A percentile compares a stretch with the other conserved stretches of the same genome.
Evolutionary conservation across 2,888 invertebrate species (phyloP).

Genomic region (Drosophila lutescens): DNA sequence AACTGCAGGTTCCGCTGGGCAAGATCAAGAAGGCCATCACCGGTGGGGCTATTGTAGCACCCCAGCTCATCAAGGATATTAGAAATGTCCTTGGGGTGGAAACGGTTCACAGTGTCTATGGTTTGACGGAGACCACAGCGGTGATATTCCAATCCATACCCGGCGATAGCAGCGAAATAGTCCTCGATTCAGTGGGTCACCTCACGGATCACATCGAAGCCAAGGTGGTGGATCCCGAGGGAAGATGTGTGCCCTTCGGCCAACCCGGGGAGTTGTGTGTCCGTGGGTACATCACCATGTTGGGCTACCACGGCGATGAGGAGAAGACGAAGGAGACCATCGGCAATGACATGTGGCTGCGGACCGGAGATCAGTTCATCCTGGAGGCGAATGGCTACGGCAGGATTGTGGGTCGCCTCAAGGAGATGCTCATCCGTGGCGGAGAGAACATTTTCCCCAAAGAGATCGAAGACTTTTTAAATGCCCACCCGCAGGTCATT

Average conservation of each 20-base stretch:
- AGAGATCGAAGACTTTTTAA: conserved; percentile 91
- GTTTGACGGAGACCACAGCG: conserved; percentile 87
- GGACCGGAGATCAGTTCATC: conserved; percentile 88
- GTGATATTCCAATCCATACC: conserved; percentile 85
- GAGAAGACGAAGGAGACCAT: conserved; percentile 89
- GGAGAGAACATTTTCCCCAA: conserved; percentile 93
- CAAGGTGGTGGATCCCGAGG: conserved; percentile 87
- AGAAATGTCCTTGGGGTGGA: conserved; percentile 84
- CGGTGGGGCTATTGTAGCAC: conserved; percentile 90
- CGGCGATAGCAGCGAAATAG: conserved; percentile 84
- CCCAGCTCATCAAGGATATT: conserved; percentile 86
- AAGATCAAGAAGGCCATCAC: conserved; percentile 86
- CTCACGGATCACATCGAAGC: conserved; percentile 86
- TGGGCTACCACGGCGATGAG: conserved; percentile 90
- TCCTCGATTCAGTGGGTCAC: conserved; percentile 86
- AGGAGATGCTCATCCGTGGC: conserved; percentile 91
- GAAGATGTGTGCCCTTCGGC: conserved; percentile 88
- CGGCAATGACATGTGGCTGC: conserved; percentile 89
- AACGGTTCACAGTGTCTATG: conserved; percentile 86
- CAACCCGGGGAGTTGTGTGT: conserved; percentile 90
- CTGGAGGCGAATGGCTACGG: conserved; percentile 89
- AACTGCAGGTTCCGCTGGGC: conserved; percentile 84
- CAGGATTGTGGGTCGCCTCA: conserved; percentile 88
- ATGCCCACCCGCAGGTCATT: conserved; percentile 88
- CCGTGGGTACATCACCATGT: conserved; percentile 89